These are phyloP conservation scores for Ischnura elegans DNA, from an alignment of 2,888 invertebrate species.

Conservation along the genomic window DNA sequence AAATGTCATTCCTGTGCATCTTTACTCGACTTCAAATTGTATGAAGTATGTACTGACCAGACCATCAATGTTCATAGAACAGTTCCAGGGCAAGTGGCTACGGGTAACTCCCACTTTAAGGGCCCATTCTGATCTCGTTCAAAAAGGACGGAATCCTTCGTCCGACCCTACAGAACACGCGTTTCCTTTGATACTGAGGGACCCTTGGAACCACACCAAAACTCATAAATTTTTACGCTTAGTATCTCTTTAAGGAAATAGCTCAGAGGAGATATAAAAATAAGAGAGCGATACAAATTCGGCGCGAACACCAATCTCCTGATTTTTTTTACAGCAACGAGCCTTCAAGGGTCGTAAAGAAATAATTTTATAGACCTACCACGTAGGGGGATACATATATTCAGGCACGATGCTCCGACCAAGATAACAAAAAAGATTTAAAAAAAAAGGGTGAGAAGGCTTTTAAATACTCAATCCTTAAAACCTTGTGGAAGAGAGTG, in stretches of 20 bases:
- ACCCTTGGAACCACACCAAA: background rate
- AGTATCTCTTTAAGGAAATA: background rate
- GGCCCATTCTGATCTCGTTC: background rate
- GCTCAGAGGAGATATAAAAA: background rate
- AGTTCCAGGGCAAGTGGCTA: too few relatives aligned
- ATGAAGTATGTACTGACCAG: too few relatives aligned
- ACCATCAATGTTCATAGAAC: too few relatives aligned
- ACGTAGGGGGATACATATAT: background rate
- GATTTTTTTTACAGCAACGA: background rate
- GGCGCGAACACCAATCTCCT: conserved; percentile 12
- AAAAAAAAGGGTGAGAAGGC: background rate
- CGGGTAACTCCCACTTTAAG: too few relatives aligned
- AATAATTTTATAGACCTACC: conserved; percentile 33
- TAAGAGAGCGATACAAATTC: background rate
- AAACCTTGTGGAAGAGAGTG: background rate
- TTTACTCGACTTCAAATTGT: too few relatives aligned
- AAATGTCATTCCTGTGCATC: too few relatives aligned
- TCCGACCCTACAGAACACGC: background rate
- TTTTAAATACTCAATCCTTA: background rate
- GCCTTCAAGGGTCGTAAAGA: conserved; percentile 13
- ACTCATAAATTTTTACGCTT: background rate
- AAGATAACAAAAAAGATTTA: background rate
- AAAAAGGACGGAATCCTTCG: background rate
- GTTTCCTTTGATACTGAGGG: background rate
- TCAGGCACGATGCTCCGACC: background rate